Evolutionary conservation across 2,888 invertebrate species (phyloP).

Genomic region (Fabriciana adippe): DNA sequence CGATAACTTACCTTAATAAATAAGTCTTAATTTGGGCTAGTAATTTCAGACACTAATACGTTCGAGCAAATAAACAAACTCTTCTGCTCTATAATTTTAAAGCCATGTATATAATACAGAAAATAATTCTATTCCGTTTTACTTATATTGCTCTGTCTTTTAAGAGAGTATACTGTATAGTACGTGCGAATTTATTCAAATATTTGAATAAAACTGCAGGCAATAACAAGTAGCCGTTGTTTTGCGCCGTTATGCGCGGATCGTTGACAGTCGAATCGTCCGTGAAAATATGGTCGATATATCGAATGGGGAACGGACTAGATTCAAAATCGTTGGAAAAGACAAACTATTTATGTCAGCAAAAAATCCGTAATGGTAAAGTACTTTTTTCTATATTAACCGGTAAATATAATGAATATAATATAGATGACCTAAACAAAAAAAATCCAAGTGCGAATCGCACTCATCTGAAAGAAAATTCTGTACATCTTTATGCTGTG

Average conservation of each 20-base stretch:
- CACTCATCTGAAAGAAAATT: too few relatives aligned
- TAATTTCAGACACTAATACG: too few relatives aligned
- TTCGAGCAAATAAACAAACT: neutral
- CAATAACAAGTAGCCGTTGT: constrained; percentile 28
- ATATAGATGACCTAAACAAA: too few relatives aligned
- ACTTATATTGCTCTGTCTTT: neutral
- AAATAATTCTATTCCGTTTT: too few relatives aligned
- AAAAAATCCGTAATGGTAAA: too few relatives aligned
- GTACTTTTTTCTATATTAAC: too few relatives aligned
- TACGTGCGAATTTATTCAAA: constrained; percentile 1
- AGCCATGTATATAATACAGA: too few relatives aligned
- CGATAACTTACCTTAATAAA: too few relatives aligned
- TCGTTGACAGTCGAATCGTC: constrained; percentile 27
- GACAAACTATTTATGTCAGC: neutral
- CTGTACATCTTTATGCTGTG: too few relatives aligned
- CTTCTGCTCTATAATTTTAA: neutral
- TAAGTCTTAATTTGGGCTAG: too few relatives aligned
- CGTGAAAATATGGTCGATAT: constrained; percentile 23
- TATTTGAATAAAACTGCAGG: constrained; percentile 38
- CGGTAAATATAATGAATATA: too few relatives aligned
- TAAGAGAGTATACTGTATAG: neutral
- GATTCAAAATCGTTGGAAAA: constrained; percentile 4
- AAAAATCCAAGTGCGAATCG: too few relatives aligned
- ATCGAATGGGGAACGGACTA: constrained; percentile 6
- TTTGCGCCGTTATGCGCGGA: constrained; percentile 23